These are phyloP conservation scores for Botrylloides violaceus DNA, from an alignment of 23 tunicate genomes.

Conservation along the genomic window DNA sequence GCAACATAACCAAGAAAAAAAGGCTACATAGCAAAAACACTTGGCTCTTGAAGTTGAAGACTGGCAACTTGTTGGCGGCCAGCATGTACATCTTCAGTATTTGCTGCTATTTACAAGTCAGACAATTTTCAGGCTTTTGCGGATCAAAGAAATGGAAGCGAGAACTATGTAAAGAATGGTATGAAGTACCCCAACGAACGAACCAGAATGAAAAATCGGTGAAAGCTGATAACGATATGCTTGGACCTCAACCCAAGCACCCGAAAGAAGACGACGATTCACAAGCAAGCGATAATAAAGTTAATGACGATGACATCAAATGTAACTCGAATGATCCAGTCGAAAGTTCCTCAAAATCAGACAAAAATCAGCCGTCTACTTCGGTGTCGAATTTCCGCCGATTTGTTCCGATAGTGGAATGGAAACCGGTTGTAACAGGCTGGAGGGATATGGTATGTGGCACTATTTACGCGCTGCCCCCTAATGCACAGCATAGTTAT, in stretches of 20 bases:
- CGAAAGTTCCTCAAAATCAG: neutral
- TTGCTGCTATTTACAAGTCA: too few relatives aligned
- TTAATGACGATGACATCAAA: neutral
- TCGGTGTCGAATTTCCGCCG: neutral
- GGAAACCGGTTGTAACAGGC: slow-evolving; percentile 91
- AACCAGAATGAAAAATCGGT: neutral
- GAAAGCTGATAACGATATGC: neutral
- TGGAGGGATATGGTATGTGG: slow-evolving; percentile 63
- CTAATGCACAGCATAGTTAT: neutral
- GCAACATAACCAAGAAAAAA: too few relatives aligned
- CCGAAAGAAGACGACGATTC: neutral
- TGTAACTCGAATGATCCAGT: neutral
- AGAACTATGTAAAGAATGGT: slow-evolving; percentile 56
- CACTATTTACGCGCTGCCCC: slow-evolving; percentile 44
- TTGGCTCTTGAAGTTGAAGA: too few relatives aligned
- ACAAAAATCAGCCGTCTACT: neutral
- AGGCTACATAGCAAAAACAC: too few relatives aligned
- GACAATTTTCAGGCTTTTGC: neutral
- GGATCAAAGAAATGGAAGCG: slow-evolving; percentile 49
- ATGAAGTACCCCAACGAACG: slow-evolving; percentile 2
- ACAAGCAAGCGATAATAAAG: neutral
- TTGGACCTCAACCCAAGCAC: neutral
- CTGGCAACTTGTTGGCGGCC: too few relatives aligned
- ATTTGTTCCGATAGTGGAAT: slow-evolving; percentile 63
- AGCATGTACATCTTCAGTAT: too few relatives aligned